phyloP scores from a whole-genome alignment of 2,797 vertebrate genomes.

The Phataginus tetradactyla region DNA sequence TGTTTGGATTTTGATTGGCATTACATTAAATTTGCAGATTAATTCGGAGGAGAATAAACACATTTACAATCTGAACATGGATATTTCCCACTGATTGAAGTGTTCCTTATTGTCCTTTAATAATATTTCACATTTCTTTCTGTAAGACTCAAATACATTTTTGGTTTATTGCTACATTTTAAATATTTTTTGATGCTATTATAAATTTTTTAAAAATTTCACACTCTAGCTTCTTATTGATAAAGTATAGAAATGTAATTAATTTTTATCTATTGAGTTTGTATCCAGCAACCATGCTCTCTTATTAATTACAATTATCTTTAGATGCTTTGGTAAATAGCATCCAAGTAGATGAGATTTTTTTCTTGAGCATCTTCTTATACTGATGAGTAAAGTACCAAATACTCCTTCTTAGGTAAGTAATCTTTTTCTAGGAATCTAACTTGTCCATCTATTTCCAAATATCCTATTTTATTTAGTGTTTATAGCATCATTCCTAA shows the following conservation, averaged over 20 bases:
- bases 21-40: not conserved
- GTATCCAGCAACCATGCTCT: not conserved
- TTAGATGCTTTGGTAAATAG: not conserved
- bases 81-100: not conserved
- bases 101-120: conserved; percentile 13
- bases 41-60: not conserved
- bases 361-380: no score
- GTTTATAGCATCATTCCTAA: not conserved
- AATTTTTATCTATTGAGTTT: conserved; percentile 21
- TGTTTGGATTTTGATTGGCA: not conserved
- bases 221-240: not conserved
- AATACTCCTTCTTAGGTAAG: not conserved
- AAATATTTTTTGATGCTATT: not conserved
- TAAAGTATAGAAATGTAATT: not conserved
- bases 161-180: not conserved
- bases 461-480: not conserved
- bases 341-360: no score
- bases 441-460: not conserved
- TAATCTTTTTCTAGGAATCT: not conserved
- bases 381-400: no score
- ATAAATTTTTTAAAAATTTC: not conserved
- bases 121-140: not conserved
- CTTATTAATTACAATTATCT: conserved; percentile 3
- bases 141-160: not conserved
- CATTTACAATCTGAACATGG: not conserved